phyloP scores from a whole-genome alignment of 2,113 vertebrate genomes.

The Octodon degus region DNA sequence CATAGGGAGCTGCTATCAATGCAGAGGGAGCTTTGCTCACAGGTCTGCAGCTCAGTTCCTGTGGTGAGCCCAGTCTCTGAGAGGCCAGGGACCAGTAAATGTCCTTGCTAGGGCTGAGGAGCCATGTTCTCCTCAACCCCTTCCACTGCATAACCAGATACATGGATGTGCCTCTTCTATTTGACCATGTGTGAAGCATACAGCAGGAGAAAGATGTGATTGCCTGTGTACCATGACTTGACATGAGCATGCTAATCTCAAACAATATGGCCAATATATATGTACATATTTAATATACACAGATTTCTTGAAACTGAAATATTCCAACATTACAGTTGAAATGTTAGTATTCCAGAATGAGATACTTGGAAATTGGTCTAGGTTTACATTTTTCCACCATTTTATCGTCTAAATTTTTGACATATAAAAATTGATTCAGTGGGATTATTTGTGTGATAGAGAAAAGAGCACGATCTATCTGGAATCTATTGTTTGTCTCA shows the following conservation, averaged over 20 bases:
- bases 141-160: rapidly evolving
- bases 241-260: background rate
- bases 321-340: background rate
- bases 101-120: background rate
- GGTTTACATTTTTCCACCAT: constrained; percentile 34
- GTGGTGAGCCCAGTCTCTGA: background rate
- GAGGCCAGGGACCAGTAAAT: background rate
- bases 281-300: background rate
- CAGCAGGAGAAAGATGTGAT: background rate
- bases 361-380: constrained; percentile 19
- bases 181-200: background rate
- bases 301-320: background rate
- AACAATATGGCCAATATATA: no score
- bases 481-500: constrained; percentile 58
- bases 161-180: rapidly evolving
- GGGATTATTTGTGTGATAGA: constrained; percentile 14
- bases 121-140: background rate
- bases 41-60: background rate
- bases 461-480: constrained; percentile 60
- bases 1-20: background rate
- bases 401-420: constrained; percentile 38
- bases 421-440: constrained; percentile 18
- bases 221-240: background rate
- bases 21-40: background rate
- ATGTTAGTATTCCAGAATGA: background rate